These are phyloP conservation scores for Oscarella lobularis DNA, from an alignment of 37 sponge, comb jelly and placozoan genomes.

Conservation along the genomic window DNA sequence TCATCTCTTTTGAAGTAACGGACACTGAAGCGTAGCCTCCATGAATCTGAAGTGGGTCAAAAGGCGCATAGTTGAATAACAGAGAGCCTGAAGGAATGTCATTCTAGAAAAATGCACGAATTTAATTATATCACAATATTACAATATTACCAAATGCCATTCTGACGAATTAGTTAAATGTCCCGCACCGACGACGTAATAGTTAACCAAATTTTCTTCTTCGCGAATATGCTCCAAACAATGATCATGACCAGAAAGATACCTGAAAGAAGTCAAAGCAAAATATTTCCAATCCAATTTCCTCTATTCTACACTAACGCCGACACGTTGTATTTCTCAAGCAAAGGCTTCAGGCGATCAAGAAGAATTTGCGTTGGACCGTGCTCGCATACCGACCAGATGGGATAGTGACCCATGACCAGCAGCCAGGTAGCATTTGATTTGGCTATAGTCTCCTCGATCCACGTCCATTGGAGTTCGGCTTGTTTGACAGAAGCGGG, in stretches of 20 bases:
- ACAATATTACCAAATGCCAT: conserved; percentile 31
- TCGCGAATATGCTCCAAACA: not conserved
- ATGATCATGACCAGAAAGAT: not conserved
- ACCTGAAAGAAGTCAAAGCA: not conserved
- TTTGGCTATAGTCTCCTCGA: conserved; percentile 41
- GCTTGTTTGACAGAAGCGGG: conserved; percentile 37
- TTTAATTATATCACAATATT: no score
- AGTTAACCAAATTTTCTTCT: conserved; percentile 21
- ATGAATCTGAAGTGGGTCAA: no score
- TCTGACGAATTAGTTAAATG: conserved; percentile 45
- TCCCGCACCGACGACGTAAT: conserved; percentile 76
- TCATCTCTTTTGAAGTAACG: no score
- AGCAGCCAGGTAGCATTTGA: conserved; percentile 54
- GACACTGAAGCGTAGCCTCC: no score
- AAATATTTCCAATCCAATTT: no score
- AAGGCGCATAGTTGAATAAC: not conserved
- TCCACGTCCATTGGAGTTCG: conserved; percentile 62
- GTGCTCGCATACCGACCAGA: conserved; percentile 17
- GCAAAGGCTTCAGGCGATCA: conserved; percentile 9
- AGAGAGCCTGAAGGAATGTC: not conserved
- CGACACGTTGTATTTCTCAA: conserved; percentile 42
- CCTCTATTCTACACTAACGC: no score
- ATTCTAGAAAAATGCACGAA: no score
- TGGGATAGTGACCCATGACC: conserved; percentile 74
- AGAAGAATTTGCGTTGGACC: not conserved